These are phyloP conservation scores for Tuberolachnus salignus DNA, from an alignment of 2,888 invertebrate species.

Conservation along the genomic window DNA sequence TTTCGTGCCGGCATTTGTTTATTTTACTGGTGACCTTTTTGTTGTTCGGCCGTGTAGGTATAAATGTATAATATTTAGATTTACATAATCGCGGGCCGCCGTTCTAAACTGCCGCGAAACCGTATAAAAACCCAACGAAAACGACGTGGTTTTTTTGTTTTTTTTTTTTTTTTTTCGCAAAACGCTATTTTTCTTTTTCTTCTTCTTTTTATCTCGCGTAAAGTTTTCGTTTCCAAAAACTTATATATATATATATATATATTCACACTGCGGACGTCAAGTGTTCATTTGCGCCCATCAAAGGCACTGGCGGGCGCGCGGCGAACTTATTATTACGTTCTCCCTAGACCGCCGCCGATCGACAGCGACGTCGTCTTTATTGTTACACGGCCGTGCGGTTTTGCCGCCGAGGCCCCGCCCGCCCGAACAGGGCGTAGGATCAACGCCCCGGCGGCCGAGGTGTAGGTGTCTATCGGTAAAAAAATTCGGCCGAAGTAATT, in stretches of 20 bases:
- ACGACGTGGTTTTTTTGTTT: not conserved
- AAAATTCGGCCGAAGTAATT: too few species aligned
- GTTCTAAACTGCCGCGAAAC: conserved; percentile 27
- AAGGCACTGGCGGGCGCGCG: not conserved
- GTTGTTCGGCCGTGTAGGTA: not conserved
- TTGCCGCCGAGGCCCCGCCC: too few species aligned
- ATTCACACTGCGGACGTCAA: not conserved
- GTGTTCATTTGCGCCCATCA: too few species aligned
- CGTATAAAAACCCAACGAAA: conserved; percentile 15
- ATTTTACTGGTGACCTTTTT: conserved; percentile 48
- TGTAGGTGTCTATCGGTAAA: too few species aligned
- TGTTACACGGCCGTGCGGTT: too few species aligned
- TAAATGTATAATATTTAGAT: conserved; percentile 15
- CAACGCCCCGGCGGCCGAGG: too few species aligned
- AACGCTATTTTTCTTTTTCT: too few species aligned
- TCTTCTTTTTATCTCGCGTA: not conserved
- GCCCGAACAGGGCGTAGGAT: not conserved
- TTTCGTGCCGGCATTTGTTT: too few species aligned
- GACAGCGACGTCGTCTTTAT: too few species aligned
- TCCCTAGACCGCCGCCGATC: too few species aligned
- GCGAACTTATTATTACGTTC: not conserved
- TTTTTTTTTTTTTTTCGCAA: too few species aligned
- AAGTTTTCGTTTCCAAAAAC: conserved; percentile 12
- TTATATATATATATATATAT: too few species aligned
- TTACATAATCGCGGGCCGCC: conserved; percentile 40